Evolutionary conservation across 2,113 vertebrate species (phyloP).

Genomic region (Phaethon lepturus): DNA sequence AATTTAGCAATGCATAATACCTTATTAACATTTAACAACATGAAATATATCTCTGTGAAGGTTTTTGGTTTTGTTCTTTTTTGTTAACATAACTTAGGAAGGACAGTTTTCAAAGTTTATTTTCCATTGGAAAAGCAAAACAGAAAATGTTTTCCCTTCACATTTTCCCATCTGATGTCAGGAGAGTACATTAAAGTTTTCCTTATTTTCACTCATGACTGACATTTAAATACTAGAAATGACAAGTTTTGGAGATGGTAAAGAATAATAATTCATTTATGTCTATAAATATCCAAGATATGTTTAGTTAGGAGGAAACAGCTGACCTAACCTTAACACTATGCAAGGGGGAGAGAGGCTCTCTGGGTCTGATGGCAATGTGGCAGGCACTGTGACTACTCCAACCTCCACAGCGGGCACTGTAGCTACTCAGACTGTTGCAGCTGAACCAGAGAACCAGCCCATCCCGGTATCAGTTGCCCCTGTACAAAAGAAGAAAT

Average conservation of each 20-base stretch:
- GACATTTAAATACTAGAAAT: constrained; percentile 74
- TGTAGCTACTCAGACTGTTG: too few species aligned
- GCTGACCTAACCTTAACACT: constrained; percentile 80
- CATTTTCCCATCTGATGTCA: constrained; percentile 68
- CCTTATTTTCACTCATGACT: constrained; percentile 71
- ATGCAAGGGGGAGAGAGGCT: too few species aligned
- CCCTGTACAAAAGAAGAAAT: too few species aligned
- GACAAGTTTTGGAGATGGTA: constrained; percentile 67
- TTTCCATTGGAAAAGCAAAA: constrained; percentile 48
- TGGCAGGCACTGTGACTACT: too few species aligned
- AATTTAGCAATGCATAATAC: constrained; percentile 28
- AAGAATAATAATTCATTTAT: constrained; percentile 75
- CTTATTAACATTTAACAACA: background rate
- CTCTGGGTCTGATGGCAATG: too few species aligned
- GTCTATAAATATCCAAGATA: constrained; percentile 75
- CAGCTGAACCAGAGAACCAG: too few species aligned
- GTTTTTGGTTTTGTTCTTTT: background rate
- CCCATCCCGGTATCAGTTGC: too few species aligned
- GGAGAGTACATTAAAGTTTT: constrained; percentile 62
- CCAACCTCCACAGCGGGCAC: too few species aligned
- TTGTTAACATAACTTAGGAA: background rate
- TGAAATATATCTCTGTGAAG: constrained; percentile 5
- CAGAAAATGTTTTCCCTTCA: constrained; percentile 57
- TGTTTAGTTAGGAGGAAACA: constrained; percentile 75
- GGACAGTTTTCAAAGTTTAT: constrained; percentile 28